Conservation (phyloP, 2,797 vertebrate species). For the Nyctalus aviator region DNA sequence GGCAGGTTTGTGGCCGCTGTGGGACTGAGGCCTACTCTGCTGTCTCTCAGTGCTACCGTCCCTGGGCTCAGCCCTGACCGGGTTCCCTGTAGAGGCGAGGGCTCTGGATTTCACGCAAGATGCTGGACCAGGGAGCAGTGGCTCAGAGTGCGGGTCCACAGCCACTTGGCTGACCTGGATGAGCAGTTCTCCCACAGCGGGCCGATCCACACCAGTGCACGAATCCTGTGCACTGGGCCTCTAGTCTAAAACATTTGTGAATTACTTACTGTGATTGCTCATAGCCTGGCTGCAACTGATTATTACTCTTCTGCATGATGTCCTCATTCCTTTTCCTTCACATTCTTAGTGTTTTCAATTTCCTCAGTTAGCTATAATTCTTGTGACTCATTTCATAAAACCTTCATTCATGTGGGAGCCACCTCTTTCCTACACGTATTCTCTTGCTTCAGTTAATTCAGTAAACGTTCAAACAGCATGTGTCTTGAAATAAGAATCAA, state of each 20-base stretch:
- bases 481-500: constrained; percentile 21
- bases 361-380: background rate
- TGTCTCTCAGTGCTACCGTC: too few species aligned
- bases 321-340: background rate
- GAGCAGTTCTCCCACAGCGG: too few species aligned
- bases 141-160: too few species aligned
- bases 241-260: background rate
- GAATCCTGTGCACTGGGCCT: too few species aligned
- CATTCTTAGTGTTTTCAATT: background rate
- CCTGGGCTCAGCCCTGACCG: too few species aligned
- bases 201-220: too few species aligned
- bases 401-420: background rate
- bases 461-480: background rate
- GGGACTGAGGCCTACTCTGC: too few species aligned
- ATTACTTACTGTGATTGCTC: background rate
- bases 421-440: background rate
- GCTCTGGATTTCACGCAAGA: too few species aligned
- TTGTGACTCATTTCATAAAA: constrained; percentile 10
- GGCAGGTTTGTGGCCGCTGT: too few species aligned
- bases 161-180: too few species aligned
- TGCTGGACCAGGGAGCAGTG: too few species aligned
- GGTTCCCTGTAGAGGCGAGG: too few species aligned
- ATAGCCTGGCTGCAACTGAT: background rate
- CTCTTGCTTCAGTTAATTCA: background rate
- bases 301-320: background rate